These are phyloP conservation scores for Nomada ruficornis DNA, from an alignment of 2,888 invertebrate species.

Conservation along the genomic window DNA sequence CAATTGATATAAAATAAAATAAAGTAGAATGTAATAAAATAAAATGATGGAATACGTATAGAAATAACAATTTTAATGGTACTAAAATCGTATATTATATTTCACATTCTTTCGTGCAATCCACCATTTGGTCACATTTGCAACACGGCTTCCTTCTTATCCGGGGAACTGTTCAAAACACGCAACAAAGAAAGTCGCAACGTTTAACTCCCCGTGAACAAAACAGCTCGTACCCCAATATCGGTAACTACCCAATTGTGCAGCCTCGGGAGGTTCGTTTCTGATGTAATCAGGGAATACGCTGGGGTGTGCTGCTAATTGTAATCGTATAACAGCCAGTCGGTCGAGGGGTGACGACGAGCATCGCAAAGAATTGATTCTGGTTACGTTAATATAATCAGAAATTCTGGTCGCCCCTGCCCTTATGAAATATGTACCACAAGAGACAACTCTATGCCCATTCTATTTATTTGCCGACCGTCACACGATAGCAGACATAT, in stretches of 20 bases:
- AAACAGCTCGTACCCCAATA: constrained; percentile 57
- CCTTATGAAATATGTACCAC: constrained; percentile 56
- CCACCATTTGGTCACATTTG: neutral
- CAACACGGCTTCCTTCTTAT: neutral
- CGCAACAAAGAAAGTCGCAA: constrained; percentile 36
- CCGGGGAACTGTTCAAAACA: neutral
- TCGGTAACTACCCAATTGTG: constrained; percentile 66
- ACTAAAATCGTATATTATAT: no score
- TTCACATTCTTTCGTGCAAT: no score
- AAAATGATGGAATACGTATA: no score
- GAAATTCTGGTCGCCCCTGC: constrained; percentile 47
- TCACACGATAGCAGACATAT: neutral
- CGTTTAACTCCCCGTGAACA: constrained; percentile 53
- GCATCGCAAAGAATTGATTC: constrained; percentile 68
- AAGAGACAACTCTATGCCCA: constrained; percentile 18
- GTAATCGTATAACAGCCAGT: constrained; percentile 69
- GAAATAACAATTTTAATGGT: no score
- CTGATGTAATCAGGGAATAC: constrained; percentile 68
- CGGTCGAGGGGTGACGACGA: constrained; percentile 56
- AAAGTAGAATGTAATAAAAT: no score
- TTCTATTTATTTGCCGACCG: constrained; percentile 22
- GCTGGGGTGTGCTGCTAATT: constrained; percentile 66
- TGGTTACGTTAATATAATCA: constrained; percentile 66
- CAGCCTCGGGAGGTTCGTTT: constrained; percentile 59
- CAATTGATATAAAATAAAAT: no score